A percentile compares a stretch with the other conserved stretches of the same genome.
Evolutionary conservation across 2,888 invertebrate species (phyloP).

Genomic region (Drosophila lacicola): DNA sequence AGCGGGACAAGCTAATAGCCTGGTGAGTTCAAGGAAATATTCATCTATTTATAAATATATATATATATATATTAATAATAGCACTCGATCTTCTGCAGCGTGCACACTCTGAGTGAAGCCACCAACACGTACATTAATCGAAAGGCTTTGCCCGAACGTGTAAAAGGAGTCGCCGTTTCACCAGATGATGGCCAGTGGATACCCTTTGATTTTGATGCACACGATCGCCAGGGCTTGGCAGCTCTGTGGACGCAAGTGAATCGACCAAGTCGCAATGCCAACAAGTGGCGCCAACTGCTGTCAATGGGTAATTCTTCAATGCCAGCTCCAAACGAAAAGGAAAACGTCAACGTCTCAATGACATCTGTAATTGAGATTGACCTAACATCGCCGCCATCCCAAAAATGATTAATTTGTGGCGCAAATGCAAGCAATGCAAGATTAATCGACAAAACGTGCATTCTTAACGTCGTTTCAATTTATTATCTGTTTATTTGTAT

Average conservation of each 20-base stretch:
- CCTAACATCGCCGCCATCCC: slow-evolving; percentile 35
- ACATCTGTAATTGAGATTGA: slow-evolving; percentile 63
- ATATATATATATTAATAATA: not conserved
- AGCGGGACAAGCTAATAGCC: slow-evolving; percentile 33
- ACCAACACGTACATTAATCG: slow-evolving; percentile 58
- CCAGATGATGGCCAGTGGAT: slow-evolving; percentile 28
- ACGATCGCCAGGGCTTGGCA: slow-evolving; percentile 15
- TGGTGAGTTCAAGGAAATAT: slow-evolving; percentile 32
- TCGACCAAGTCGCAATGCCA: not conserved
- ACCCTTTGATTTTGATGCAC: slow-evolving; percentile 39
- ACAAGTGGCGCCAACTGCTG: slow-evolving; percentile 51
- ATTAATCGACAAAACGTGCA: too few relatives aligned
- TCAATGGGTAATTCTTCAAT: slow-evolving; percentile 1
- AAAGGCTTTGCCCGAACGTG: slow-evolving; percentile 47
- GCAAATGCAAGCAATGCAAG: slow-evolving; percentile 1
- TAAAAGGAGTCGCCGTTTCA: slow-evolving; percentile 50
- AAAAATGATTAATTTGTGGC: slow-evolving; percentile 18
- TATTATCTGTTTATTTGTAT: not conserved
- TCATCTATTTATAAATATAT: not conserved
- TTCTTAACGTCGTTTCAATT: not conserved
- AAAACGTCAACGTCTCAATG: slow-evolving; percentile 13
- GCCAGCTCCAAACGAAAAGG: slow-evolving; percentile 6
- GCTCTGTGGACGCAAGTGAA: slow-evolving; percentile 26
- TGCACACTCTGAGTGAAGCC: slow-evolving; percentile 49
- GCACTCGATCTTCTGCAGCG: slow-evolving; percentile 27